A percentile compares a stretch with the other conserved stretches of the same genome.
These are phyloP conservation scores for Papilio polyxenes DNA, from an alignment of 1,140 invertebrate genomes.

Conservation along the genomic window DNA sequence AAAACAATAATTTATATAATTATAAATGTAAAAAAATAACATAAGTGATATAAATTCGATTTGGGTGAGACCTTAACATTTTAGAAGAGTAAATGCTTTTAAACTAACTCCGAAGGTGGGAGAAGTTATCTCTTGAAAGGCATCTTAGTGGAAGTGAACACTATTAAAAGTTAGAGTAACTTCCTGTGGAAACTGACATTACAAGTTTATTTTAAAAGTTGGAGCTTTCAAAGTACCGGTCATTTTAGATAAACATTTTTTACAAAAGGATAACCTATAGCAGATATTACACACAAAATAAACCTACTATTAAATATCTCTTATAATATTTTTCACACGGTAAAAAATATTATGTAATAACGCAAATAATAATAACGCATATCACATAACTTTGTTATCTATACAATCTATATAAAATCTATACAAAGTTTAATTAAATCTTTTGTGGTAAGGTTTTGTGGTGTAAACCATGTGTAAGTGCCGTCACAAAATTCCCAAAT, in stretches of 20 bases:
- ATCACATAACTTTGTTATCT: too few relatives aligned
- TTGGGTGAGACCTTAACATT: conserved; percentile 9
- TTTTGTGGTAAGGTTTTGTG: too few relatives aligned
- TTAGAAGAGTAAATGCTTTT: conserved; percentile 34
- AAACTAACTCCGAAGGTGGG: conserved; percentile 25
- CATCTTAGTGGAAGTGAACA: conserved; percentile 37
- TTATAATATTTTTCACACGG: too few relatives aligned
- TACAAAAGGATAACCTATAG: not conserved
- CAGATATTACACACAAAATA: not conserved
- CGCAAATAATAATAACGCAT: too few relatives aligned
- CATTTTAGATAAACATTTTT: not conserved
- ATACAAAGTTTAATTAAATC: too few relatives aligned
- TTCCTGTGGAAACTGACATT: conserved; percentile 36
- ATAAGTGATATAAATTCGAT: not conserved
- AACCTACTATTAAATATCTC: not conserved
- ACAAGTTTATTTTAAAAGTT: conserved; percentile 35
- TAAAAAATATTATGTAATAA: too few relatives aligned
- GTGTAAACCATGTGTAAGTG: too few relatives aligned
- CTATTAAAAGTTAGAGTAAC: conserved; percentile 37
- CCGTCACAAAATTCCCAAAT: too few relatives aligned
- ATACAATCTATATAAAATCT: too few relatives aligned
- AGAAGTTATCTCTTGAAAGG: conserved; percentile 21
- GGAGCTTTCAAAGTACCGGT: not conserved
- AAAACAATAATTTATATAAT: too few relatives aligned
- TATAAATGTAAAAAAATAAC: not conserved